A percentile compares a stretch with the other conserved stretches of the same genome.
These are phyloP conservation scores for Eristalis tenax DNA, from an alignment of 2,888 invertebrate species.

Conservation along the genomic window DNA sequence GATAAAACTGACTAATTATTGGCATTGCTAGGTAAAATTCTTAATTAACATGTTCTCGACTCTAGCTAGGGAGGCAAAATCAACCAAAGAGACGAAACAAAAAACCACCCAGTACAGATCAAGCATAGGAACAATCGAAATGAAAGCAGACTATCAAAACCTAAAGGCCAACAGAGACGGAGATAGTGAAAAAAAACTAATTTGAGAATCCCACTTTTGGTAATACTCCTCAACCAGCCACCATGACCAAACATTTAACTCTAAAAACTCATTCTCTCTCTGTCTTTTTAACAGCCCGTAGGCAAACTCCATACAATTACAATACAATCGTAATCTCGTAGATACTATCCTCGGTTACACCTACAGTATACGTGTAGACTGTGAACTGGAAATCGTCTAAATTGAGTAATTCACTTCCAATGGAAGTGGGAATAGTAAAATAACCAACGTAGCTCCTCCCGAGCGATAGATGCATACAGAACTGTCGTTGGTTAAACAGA, in stretches of 20 bases:
- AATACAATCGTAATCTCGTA: conserved; percentile 9
- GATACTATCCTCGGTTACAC: conserved; percentile 58
- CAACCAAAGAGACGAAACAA: conserved; percentile 36
- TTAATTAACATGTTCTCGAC: conserved; percentile 75
- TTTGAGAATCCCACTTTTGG: conserved; percentile 61
- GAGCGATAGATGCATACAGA: conserved; percentile 33
- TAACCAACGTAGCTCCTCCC: conserved; percentile 60
- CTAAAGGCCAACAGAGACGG: conserved; percentile 40
- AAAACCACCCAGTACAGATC: conserved; percentile 41
- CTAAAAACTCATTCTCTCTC: conserved; percentile 34
- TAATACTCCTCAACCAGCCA: conserved; percentile 50
- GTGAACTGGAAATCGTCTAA: conserved; percentile 45
- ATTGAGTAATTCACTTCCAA: conserved; percentile 48
- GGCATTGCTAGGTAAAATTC: conserved; percentile 74
- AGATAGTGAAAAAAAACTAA: conserved; percentile 51
- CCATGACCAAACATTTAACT: conserved; percentile 54
- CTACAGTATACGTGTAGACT: conserved; percentile 74
- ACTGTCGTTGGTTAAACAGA: conserved; percentile 15
- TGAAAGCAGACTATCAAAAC: conserved; percentile 51
- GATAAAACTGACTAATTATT: conserved; percentile 76
- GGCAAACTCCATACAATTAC: conserved; percentile 17
- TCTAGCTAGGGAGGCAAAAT: conserved; percentile 71
- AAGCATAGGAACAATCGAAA: conserved; percentile 61
- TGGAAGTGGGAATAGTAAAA: conserved; percentile 53
- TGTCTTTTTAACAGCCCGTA: conserved; percentile 21